Percentiles rank a stretch among this genome's conserved stretches.
Conservation (phyloP, 2,113 vertebrate genomes). For the Antidorcas marsupialis region DNA sequence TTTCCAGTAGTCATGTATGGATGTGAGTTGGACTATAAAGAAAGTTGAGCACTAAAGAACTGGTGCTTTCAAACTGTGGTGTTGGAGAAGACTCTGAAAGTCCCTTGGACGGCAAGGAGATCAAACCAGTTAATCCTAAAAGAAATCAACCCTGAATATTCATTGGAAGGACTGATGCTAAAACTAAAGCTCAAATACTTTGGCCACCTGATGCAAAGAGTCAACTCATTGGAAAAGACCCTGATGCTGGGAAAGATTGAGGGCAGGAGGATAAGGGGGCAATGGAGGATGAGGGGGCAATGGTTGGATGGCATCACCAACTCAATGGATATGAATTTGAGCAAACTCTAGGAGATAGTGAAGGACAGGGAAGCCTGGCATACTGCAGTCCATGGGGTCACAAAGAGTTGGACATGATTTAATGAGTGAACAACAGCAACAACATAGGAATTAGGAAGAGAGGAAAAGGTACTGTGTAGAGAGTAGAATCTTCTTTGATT, state of each 20-base stretch:
- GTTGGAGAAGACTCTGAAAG: not conserved
- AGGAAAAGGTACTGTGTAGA: not conserved
- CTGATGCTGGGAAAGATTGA: not conserved
- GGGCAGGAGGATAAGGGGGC: not conserved
- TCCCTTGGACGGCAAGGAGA: not conserved
- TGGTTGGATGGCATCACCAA: not conserved
- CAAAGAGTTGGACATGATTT: not conserved
- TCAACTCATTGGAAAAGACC: not conserved
- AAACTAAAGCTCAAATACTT: not conserved
- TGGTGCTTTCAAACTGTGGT: not conserved
- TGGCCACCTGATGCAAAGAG: not conserved
- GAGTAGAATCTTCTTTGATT: not conserved
- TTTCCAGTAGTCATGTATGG: not conserved
- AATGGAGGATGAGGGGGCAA: not conserved
- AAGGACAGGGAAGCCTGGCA: not conserved
- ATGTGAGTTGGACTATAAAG: not conserved
- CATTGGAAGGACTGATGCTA: not conserved
- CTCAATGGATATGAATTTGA: not conserved
- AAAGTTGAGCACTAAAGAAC: not conserved
- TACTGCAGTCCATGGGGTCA: not conserved
- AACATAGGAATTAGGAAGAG: not conserved
- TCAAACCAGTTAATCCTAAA: not conserved
- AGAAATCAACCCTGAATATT: not conserved
- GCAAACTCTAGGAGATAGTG: not conserved
- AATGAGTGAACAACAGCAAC: not conserved